Evolutionary conservation across 2,797 vertebrate species (phyloP).

Genomic region (Catharus ustulatus): DNA sequence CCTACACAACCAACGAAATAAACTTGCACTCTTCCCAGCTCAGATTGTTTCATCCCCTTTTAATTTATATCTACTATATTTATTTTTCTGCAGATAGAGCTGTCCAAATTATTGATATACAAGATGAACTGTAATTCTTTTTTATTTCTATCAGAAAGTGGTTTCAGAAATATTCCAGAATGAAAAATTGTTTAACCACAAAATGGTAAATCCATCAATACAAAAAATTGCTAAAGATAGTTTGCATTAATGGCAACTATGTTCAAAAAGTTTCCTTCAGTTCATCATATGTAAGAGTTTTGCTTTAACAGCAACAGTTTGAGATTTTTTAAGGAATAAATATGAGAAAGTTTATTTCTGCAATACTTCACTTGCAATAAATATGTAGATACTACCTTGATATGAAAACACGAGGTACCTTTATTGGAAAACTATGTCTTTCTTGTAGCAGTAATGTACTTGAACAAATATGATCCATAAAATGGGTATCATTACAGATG

Average conservation of each 20-base stretch:
- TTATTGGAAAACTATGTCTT: constrained; percentile 29
- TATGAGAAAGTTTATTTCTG: not conserved
- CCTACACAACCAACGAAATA: constrained; percentile 47
- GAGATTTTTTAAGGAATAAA: not conserved
- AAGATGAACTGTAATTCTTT: not conserved
- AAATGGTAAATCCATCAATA: not conserved
- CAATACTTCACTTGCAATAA: not conserved
- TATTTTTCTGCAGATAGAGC: not conserved
- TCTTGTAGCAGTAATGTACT: not conserved
- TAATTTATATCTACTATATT: not conserved
- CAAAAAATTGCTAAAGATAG: not conserved
- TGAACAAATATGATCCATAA: not conserved
- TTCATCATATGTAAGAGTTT: not conserved
- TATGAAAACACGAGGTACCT: not conserved
- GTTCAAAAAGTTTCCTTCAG: not conserved
- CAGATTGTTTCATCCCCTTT: not conserved
- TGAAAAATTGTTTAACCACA: not conserved
- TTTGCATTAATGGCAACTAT: not conserved
- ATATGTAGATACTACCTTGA: not conserved
- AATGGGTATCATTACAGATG: not conserved
- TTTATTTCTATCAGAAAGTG: not conserved
- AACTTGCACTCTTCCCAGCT: constrained; percentile 9
- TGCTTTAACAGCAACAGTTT: not conserved
- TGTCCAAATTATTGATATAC: not conserved
- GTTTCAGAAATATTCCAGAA: not conserved